Percentiles rank a stretch among this genome's conserved stretches.
Evolutionary conservation across 2,797 vertebrate genomes (phyloP).

Genomic region (Nyctalus aviator): DNA sequence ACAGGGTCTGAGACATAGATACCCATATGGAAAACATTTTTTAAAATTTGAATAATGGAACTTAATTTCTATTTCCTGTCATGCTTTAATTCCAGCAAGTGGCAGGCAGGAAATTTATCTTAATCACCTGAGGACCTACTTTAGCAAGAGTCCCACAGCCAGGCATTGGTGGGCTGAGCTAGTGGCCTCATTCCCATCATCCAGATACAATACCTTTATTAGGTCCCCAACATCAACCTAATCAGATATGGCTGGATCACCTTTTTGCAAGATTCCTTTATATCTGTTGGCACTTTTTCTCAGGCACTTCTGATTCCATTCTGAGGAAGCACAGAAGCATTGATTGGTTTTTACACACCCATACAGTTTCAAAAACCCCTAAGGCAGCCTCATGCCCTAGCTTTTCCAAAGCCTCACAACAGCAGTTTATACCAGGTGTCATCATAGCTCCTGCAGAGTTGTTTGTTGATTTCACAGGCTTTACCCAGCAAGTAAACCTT

Average conservation of each 20-base stretch:
- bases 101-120: background rate
- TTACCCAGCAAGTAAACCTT: background rate
- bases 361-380: background rate
- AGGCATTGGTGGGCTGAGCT: too few species aligned
- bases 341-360: background rate
- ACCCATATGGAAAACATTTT: background rate
- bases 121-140: background rate
- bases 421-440: rapidly evolving
- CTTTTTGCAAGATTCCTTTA: background rate
- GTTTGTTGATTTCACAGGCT: background rate
- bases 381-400: too few species aligned
- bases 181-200: too few species aligned
- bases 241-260: background rate
- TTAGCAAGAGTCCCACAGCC: background rate
- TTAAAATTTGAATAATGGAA: background rate
- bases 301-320: background rate
- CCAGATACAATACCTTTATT: too few species aligned
- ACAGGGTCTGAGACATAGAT: background rate
- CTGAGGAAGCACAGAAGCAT: background rate
- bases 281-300: background rate
- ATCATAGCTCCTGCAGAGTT: background rate
- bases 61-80: background rate
- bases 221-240: background rate
- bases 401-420: too few species aligned
- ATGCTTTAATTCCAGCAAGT: too few species aligned